Conservation (phyloP, 2,113 vertebrate genomes). For the Psittacula cyanocephala region DNA sequence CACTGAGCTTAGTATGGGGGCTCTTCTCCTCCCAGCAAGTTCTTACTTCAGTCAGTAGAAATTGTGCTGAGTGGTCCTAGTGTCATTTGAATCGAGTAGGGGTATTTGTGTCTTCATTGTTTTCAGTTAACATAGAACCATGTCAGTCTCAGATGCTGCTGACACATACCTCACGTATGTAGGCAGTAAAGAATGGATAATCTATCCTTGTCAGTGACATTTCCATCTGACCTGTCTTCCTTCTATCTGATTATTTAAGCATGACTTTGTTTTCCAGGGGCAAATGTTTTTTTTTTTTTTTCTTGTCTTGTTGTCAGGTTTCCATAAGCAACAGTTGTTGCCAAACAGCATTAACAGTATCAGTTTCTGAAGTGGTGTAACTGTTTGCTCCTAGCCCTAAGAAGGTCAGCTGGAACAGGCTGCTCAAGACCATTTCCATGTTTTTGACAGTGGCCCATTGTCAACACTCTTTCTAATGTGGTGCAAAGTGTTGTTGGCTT, state of each 20-base stretch:
- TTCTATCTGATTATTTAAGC: neutral
- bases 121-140: neutral
- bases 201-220: neutral
- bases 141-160: neutral
- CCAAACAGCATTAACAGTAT: neutral
- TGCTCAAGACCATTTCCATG: neutral
- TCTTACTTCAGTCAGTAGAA: neutral
- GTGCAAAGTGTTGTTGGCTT: neutral
- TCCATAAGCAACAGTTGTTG: neutral
- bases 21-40: neutral
- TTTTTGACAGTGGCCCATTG: neutral
- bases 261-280: neutral
- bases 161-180: neutral
- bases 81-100: neutral
- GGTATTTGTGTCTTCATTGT: neutral
- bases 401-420: neutral
- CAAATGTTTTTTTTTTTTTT: neutral
- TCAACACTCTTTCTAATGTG: rapidly evolving
- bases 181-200: neutral
- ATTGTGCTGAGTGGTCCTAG: neutral
- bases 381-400: neutral
- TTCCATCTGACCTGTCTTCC: neutral
- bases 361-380: neutral
- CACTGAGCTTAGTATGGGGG: neutral
- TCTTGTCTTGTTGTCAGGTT: neutral